These are phyloP conservation scores for Episyrphus balteatus DNA, from an alignment of 1,140 invertebrate species.

Conservation along the genomic window DNA sequence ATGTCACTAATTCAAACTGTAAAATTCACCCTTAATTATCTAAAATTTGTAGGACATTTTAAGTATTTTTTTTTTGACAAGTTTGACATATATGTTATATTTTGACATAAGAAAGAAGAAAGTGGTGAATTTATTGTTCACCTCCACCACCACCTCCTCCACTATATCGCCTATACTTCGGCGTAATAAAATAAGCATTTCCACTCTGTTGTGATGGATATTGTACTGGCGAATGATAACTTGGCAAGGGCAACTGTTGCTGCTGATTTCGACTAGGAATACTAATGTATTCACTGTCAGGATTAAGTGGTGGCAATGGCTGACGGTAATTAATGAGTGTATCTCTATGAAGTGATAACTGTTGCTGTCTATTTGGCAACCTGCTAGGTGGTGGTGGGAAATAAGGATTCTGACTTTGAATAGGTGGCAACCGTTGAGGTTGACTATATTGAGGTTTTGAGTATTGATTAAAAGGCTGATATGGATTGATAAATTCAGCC, in stretches of 20 bases:
- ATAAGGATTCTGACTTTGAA: background rate
- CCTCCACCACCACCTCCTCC: background rate
- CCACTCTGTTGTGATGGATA: background rate
- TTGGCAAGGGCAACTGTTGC: background rate
- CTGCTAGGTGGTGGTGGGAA: background rate
- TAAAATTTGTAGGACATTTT: no score
- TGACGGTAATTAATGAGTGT: conserved; percentile 42
- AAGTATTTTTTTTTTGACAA: no score
- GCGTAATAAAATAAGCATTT: conserved; percentile 8
- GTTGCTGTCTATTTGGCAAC: conserved; percentile 11
- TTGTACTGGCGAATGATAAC: background rate
- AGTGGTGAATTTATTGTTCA: no score
- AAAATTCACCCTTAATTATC: no score
- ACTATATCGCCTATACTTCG: conserved; percentile 9
- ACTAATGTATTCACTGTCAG: conserved; percentile 38
- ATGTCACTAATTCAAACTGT: no score
- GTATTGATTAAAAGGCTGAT: conserved; percentile 8
- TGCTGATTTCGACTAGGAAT: conserved; percentile 7
- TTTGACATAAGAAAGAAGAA: no score
- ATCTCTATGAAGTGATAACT: conserved; percentile 37
- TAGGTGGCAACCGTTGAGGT: conserved; percentile 2
- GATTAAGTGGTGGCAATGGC: conserved; percentile 41
- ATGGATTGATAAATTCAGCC: conserved; percentile 48
- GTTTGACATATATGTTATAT: no score
- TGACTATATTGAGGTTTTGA: conserved; percentile 25